Evolutionary conservation across 2,888 invertebrate species (phyloP), one percentile per base, ranked within the genome.

Genomic region (Cryptus viduatorius): DNA sequence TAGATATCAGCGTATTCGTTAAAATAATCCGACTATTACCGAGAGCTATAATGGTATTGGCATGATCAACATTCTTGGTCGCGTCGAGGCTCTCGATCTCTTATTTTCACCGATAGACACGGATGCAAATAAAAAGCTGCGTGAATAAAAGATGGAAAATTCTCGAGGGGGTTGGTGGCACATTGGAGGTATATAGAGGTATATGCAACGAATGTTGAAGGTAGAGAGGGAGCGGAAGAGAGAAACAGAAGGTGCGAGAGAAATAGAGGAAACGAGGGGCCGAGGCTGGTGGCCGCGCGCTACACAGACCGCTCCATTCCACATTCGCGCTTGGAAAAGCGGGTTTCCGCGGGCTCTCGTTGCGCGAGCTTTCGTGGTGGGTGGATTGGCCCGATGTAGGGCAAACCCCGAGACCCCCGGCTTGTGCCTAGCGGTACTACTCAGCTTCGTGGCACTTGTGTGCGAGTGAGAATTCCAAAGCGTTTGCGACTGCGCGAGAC

Each of bases 401-500:
- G 85, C 87, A 87, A 85, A 59, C 82, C 29, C 82, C 82, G 76
- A 76, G 79, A 64, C 73, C 59, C 71, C 83, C 48, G 73, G 79
- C 64, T 76, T 76, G 81, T 79, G 78, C 86, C 82, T 72, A 84
- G 44, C 82, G 48, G 80, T 59, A 71, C 59, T 75, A 69, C 44
- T 61, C 31, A 53, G 69, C 64, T 68, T 46, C 68, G 65, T 44
- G 59, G 80, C 50, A 56, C 71, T 44, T 59, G 48, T 64, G 71
- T 7, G 69, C 53, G 46, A 29, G 59, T 19, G 29, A 68, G 68
- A 69, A 65, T 53, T 44, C 19, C 67, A 24, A 29, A 50, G 61
- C 79, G 16, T 83, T 69, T 84, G 91, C 92, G 91, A 85, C 88
- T 90, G 91, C 90, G 92, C 88, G 86, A 80, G 81, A 86, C 86